Conservation (phyloP, 2,888 invertebrate species). For the Nebria brevicollis region DNA sequence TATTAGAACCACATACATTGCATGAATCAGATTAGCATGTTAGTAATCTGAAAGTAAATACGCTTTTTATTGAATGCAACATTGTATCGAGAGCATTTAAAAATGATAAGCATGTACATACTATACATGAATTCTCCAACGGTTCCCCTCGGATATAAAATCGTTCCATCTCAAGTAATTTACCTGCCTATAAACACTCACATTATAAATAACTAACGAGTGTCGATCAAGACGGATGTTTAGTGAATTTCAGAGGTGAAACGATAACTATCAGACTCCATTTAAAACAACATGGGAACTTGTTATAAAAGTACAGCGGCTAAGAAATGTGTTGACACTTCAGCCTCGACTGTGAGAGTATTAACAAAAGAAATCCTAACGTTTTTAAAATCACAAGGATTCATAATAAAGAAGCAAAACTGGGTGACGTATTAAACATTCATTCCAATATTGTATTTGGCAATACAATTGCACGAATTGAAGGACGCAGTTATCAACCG, state of each 20-base stretch:
- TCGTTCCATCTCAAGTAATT: slow-evolving; percentile 46
- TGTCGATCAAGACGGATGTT: no score
- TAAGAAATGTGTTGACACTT: background rate
- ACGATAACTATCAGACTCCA: no score
- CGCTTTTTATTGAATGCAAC: slow-evolving; percentile 52
- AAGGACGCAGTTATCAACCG: slow-evolving; percentile 54
- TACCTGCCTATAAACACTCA: slow-evolving; percentile 53
- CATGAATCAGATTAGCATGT: slow-evolving; percentile 53
- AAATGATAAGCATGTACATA: slow-evolving; percentile 52
- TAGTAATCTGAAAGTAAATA: slow-evolving; percentile 52
- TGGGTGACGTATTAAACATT: slow-evolving; percentile 49
- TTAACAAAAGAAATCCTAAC: slow-evolving; percentile 41
- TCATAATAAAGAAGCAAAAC: slow-evolving; percentile 38
- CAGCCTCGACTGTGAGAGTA: background rate
- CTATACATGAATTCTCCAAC: slow-evolving; percentile 55
- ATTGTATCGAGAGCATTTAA: slow-evolving; percentile 51
- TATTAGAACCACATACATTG: slow-evolving; percentile 31
- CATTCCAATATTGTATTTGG: no score
- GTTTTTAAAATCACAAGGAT: slow-evolving; percentile 44
- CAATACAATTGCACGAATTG: slow-evolving; percentile 45
- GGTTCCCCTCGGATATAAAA: slow-evolving; percentile 48
- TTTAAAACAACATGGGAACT: no score
- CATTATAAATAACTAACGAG: slow-evolving; percentile 48
- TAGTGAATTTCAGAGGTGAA: no score
- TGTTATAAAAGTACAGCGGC: background rate